phyloP scores from a whole-genome alignment of 2,797 vertebrate genomes.

The Bovichtus diacanthus region DNA sequence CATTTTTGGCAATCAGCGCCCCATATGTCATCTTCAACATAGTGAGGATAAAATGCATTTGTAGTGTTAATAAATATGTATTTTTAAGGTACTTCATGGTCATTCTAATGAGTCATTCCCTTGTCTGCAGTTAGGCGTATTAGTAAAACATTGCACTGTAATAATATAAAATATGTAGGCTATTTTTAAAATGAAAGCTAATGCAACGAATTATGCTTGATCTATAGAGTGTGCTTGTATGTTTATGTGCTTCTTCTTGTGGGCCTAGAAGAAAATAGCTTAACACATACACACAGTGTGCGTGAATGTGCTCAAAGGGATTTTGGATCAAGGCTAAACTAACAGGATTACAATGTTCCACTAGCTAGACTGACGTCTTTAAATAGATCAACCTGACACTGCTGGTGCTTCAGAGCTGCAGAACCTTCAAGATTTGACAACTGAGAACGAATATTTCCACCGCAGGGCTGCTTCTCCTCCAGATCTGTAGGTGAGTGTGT shows the following conservation, averaged over 20 bases:
- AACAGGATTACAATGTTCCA: slow-evolving; percentile 81
- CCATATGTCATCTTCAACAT: neutral
- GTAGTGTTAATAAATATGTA: neutral
- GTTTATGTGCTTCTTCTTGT: neutral
- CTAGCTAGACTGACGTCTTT: slow-evolving; percentile 50
- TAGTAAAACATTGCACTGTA: neutral
- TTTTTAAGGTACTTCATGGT: neutral
- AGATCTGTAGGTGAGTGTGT: slow-evolving; percentile 45
- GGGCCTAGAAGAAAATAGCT: neutral
- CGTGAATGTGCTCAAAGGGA: slow-evolving; percentile 37
- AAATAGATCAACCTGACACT: slow-evolving; percentile 63
- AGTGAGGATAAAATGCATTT: neutral
- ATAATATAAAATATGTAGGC: neutral
- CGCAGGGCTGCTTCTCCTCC: neutral
- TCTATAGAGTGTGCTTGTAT: neutral
- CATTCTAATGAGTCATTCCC: neutral
- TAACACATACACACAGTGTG: neutral
- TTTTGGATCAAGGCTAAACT: slow-evolving; percentile 73
- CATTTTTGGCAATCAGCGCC: neutral
- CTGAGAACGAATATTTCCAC: slow-evolving; percentile 18
- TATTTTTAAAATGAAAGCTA: neutral
- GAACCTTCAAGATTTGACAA: slow-evolving; percentile 1
- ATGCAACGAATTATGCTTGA: neutral
- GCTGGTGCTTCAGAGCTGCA: slow-evolving; percentile 10
- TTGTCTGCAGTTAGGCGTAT: neutral